Evolutionary conservation across 1,140 invertebrate species (phyloP).

Genomic region (Diabrotica virgifera): DNA sequence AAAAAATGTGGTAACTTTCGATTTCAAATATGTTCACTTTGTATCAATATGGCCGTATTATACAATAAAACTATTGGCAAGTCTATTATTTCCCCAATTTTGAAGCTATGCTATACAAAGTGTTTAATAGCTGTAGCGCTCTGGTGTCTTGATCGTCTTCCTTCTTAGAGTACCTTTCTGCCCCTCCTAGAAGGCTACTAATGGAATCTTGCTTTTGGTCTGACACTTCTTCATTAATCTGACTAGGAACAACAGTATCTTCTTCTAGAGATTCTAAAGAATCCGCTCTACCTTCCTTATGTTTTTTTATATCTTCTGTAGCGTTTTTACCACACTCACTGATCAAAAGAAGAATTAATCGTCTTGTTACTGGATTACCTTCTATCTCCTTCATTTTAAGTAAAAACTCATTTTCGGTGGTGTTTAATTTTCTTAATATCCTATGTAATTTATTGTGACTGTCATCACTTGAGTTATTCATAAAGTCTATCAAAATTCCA

Average conservation of each 20-base stretch:
- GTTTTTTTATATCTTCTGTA: slow-evolving; percentile 62
- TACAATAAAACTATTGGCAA: slow-evolving; percentile 7
- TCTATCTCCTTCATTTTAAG: slow-evolving; percentile 77
- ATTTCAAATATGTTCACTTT: no score
- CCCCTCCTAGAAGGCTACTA: slow-evolving; percentile 24
- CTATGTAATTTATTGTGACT: slow-evolving; percentile 47
- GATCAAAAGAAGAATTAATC: slow-evolving; percentile 71
- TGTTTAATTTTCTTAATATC: slow-evolving; percentile 72
- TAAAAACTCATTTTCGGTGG: slow-evolving; percentile 67
- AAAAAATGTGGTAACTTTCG: no score
- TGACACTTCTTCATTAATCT: slow-evolving; percentile 8
- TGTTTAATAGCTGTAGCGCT: slow-evolving; percentile 75
- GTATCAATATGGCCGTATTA: not conserved
- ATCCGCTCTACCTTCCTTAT: slow-evolving; percentile 50
- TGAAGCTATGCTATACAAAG: slow-evolving; percentile 76
- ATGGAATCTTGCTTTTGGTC: slow-evolving; percentile 21
- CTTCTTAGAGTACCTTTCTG: slow-evolving; percentile 35
- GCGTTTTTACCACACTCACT: slow-evolving; percentile 67
- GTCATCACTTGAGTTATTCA: slow-evolving; percentile 38
- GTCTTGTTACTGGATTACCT: slow-evolving; percentile 69
- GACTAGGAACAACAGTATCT: not conserved
- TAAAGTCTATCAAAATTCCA: slow-evolving; percentile 45
- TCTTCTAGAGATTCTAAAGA: slow-evolving; percentile 8
- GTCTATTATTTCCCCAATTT: slow-evolving; percentile 58
- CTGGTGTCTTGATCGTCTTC: slow-evolving; percentile 64